A percentile compares a stretch with the other conserved stretches of the same genome.
Evolutionary conservation across 2,888 invertebrate species (phyloP).

Genomic region (Eutolmus rufibarbis): DNA sequence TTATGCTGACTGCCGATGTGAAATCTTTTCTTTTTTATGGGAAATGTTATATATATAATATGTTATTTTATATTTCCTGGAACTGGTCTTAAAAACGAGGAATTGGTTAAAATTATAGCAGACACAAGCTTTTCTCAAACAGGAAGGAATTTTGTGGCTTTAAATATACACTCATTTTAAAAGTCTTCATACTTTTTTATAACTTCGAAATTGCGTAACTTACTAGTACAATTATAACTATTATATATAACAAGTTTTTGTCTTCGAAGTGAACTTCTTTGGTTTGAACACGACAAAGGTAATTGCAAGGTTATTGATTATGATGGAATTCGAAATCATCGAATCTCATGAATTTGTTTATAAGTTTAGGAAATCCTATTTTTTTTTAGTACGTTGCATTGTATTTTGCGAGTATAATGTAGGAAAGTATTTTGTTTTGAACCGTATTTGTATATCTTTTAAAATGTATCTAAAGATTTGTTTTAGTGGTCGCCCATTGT

Average conservation of each 20-base stretch:
- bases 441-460: neutral
- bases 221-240: no score
- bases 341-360: neutral
- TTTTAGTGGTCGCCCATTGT: no score
- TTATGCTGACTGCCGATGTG: neutral
- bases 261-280: neutral
- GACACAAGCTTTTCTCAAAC: neutral
- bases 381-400: no score
- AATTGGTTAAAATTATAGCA: neutral
- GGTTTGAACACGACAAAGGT: neutral
- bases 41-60: neutral
- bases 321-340: neutral
- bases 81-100: neutral
- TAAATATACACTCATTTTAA: neutral
- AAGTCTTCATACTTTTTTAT: neutral
- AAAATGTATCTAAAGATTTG: neutral
- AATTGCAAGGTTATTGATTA: neutral
- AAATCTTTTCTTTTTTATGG: neutral
- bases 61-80: neutral
- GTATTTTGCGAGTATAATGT: no score
- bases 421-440: neutral
- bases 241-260: no score
- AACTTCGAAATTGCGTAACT: no score
- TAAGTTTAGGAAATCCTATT: no score
- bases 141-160: neutral